These are phyloP conservation scores for Xiphophorus maculatus DNA, from an alignment of 2,113 vertebrate species.

Conservation along the genomic window DNA sequence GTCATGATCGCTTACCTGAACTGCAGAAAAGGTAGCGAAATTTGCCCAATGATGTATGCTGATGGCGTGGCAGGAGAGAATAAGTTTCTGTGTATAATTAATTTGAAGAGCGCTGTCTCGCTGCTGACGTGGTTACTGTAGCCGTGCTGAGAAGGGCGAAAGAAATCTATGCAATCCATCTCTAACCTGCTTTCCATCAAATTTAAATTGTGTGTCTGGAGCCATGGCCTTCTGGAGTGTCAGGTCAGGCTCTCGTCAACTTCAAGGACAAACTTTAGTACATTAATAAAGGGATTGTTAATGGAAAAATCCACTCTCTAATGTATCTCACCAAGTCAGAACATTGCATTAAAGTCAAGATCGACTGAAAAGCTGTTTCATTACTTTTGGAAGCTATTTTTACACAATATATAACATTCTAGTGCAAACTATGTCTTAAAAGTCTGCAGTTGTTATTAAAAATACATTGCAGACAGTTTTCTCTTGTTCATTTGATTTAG, in stretches of 20 bases:
- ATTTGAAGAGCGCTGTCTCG: constrained; percentile 50
- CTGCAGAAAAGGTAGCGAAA: constrained; percentile 19
- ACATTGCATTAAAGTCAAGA: neutral
- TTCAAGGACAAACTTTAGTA: constrained; percentile 55
- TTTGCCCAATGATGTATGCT: constrained; percentile 36
- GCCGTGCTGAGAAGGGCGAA: constrained; percentile 12
- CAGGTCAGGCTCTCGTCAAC: constrained; percentile 50
- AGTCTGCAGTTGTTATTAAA: no score
- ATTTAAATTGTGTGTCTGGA: constrained; percentile 56
- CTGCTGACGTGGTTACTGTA: constrained; percentile 64
- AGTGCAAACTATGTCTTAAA: no score
- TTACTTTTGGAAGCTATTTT: neutral
- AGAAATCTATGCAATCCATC: constrained; percentile 54
- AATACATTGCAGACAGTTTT: no score
- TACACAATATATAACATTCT: no score
- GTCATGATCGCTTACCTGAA: constrained; percentile 32
- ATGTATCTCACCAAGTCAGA: neutral
- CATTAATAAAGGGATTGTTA: constrained; percentile 33
- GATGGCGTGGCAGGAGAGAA: constrained; percentile 45
- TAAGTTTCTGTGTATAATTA: constrained; percentile 62
- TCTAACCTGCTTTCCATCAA: constrained; percentile 61
- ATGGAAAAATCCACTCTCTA: constrained; percentile 36
- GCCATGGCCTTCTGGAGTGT: constrained; percentile 45
- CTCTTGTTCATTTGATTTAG: no score
- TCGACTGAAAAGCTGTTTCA: neutral